Evolutionary conservation across 2,797 vertebrate species (phyloP), one percentile per base, ranked within the genome.

Genomic region (Anguilla obscura): DNA sequence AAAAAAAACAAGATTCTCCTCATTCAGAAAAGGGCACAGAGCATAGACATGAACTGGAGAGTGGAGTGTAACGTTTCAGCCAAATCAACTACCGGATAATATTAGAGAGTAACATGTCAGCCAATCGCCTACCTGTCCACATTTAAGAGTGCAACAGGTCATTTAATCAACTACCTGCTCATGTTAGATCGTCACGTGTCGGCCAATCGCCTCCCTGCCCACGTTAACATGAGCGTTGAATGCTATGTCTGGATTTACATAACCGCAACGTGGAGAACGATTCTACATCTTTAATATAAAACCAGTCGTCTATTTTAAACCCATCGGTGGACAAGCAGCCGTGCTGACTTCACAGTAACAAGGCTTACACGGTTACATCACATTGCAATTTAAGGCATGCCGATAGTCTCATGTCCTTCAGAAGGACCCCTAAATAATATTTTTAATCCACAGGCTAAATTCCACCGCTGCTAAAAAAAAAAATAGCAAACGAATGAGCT

Each of bases 291-390:
- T 76, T 76, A 76, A 76, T 76, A 33, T 76, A 10, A 74, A 36
- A 74, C 69, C 69, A 74, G 30, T 33, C 33, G 36, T 76, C 71
- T 76, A 76, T 76, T 76, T 76, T 76, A 76, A 36, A 76, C 30
- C 9, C 71, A 18, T 14, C 71, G 36, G 10, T 30, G 30, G 63
- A 66, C 63, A 66, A 27, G 63, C 63, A 27, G 21, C 24, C 7
- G 6, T 69, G 63, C 63, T 33, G 27, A 36, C 27, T 76, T 33
- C 33, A 33, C 33, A 16, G 30, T 33, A 36, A 76, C 30, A 14
- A 5, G 71, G 71, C 71, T 76, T 36, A 76, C 71, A 76, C 16
- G 33, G 71, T 36, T 76, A 36, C 33, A 76, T 76, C 71, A 76
- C 71, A 33, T 36, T 33, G 14, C 71, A 36, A 76, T 76, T 36